Conservation (phyloP, 2,888 invertebrate species). For the Lithophane ornitopus region DNA sequence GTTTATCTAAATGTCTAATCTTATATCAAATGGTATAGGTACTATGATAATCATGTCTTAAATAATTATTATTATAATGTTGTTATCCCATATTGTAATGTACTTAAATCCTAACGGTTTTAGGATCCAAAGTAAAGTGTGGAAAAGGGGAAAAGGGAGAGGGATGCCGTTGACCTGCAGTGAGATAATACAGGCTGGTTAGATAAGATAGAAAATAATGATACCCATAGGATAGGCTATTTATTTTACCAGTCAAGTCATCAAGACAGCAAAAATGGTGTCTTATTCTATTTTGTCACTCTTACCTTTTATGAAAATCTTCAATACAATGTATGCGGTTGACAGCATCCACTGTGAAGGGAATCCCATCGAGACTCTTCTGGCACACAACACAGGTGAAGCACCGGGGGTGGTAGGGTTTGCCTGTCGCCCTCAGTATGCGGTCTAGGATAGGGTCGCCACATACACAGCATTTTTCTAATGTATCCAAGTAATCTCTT, state of each 20-base stretch:
- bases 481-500: conserved; percentile 97
- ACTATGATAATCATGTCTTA: background rate
- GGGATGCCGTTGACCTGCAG: background rate
- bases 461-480: conserved; percentile 99
- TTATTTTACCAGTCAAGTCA: background rate
- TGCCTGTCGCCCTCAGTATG: conserved; percentile 98
- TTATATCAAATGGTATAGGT: too few relatives aligned
- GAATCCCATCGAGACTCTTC: conserved; percentile 98
- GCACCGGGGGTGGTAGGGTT: conserved; percentile 99
- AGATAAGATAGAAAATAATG: background rate
- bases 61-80: background rate
- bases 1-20: too few relatives aligned
- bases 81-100: background rate
- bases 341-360: conserved; percentile 99
- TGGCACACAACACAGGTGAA: conserved; percentile 99
- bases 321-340: conserved; percentile 99
- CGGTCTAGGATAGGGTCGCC: conserved; percentile 98
- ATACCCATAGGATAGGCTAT: background rate
- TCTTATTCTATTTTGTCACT: background rate
- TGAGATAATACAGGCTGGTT: background rate
- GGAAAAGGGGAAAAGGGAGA: background rate
- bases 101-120: too few relatives aligned
- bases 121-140: background rate
- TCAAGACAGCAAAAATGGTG: background rate
- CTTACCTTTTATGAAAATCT: conserved; percentile 99